Percentiles rank a stretch among this genome's conserved stretches.
Evolutionary conservation across 2,113 vertebrate species (phyloP).

Genomic region (Megaceryle torquata): DNA sequence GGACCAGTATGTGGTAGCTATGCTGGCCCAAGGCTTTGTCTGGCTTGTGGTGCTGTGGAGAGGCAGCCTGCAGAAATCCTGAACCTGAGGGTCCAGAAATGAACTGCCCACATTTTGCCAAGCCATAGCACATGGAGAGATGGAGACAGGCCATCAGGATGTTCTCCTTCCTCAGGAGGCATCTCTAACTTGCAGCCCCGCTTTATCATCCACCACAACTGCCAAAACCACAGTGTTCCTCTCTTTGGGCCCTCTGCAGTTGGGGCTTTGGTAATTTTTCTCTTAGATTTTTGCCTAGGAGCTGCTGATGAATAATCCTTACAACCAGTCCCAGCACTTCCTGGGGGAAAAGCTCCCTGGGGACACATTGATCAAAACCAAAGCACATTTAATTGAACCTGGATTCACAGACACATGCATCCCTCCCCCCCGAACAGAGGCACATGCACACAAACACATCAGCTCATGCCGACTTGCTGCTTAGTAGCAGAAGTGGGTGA

Average conservation of each 20-base stretch:
- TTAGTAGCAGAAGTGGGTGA: constrained; percentile 52
- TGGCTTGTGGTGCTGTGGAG: neutral
- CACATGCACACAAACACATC: neutral
- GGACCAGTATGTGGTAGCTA: accelerated
- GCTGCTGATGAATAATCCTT: neutral
- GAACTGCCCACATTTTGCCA: neutral
- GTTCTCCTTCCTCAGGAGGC: neutral
- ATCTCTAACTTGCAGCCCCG: neutral
- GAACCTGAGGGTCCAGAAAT: neutral
- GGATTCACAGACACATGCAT: accelerated
- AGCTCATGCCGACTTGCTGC: neutral
- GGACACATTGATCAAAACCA: neutral
- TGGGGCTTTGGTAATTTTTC: neutral
- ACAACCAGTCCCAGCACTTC: neutral
- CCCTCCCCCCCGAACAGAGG: accelerated
- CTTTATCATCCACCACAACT: neutral
- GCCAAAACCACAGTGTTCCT: neutral
- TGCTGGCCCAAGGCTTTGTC: neutral
- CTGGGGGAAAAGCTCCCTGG: neutral
- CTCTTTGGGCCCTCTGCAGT: neutral
- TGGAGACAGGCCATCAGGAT: neutral
- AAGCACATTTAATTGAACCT: neutral
- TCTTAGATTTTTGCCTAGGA: neutral
- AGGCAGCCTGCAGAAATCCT: neutral
- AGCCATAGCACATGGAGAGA: neutral